phyloP scores from a whole-genome alignment of 2,113 vertebrate species.

The Azemiops feae region DNA sequence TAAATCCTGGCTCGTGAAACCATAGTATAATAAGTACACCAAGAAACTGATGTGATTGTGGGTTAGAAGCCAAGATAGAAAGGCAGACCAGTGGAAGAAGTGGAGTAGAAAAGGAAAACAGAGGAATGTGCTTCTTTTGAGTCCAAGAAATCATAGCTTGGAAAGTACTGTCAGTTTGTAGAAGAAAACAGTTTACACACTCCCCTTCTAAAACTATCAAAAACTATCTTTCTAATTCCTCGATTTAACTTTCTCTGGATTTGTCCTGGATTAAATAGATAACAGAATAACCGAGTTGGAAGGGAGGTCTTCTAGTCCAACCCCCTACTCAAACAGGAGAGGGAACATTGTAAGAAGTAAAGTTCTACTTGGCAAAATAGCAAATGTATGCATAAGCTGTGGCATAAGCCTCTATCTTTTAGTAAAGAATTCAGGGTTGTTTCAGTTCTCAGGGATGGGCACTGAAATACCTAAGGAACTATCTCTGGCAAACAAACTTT shows the following conservation, averaged over 20 bases:
- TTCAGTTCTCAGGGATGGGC: background rate
- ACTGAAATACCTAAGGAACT: background rate
- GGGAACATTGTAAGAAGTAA: background rate
- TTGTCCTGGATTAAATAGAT: background rate
- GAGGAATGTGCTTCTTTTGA: background rate
- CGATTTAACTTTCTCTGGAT: background rate
- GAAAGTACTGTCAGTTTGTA: background rate
- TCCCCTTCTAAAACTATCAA: background rate
- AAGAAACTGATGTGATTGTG: background rate
- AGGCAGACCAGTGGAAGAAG: background rate
- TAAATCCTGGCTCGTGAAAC: background rate
- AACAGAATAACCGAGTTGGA: background rate
- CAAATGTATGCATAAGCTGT: background rate
- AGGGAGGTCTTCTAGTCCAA: background rate
- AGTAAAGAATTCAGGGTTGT: background rate
- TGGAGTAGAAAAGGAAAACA: background rate
- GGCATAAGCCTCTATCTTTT: background rate
- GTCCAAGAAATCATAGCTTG: background rate
- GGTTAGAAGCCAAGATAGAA: background rate
- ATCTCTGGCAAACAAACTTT: background rate
- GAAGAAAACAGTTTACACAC: background rate
- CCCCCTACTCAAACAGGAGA: background rate
- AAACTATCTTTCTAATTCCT: background rate
- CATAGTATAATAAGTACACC: background rate
- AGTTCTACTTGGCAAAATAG: background rate